Evolutionary conservation across 2,888 invertebrate species (phyloP).

Genomic region (Fissipunctia ypsillon): DNA sequence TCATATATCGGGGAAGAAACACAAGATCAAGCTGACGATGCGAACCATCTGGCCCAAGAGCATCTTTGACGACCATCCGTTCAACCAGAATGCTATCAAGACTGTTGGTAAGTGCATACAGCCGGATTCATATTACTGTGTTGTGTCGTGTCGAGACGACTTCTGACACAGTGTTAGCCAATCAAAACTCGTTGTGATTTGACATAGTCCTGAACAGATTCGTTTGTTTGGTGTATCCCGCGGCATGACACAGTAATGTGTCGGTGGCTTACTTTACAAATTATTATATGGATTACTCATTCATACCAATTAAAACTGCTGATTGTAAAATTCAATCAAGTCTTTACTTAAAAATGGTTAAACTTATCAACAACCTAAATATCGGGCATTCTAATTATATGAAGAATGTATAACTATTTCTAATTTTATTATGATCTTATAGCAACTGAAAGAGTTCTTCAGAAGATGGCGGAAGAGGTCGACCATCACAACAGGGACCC

Average conservation of each 20-base stretch:
- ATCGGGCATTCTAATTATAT: too few relatives aligned
- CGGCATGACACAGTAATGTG: too few relatives aligned
- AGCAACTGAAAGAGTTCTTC: slow-evolving; percentile 74
- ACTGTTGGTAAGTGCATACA: slow-evolving; percentile 37
- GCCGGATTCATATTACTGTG: too few relatives aligned
- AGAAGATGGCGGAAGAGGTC: slow-evolving; percentile 80
- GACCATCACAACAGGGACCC: slow-evolving; percentile 70
- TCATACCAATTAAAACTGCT: not conserved
- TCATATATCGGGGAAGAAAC: slow-evolving; percentile 88
- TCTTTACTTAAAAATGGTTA: not conserved
- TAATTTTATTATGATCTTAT: slow-evolving; percentile 35
- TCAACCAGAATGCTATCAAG: slow-evolving; percentile 37
- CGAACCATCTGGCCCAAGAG: slow-evolving; percentile 79
- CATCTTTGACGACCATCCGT: slow-evolving; percentile 83
- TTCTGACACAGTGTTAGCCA: too few relatives aligned
- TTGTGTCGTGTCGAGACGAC: too few relatives aligned
- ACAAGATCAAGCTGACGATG: slow-evolving; percentile 80
- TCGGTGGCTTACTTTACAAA: too few relatives aligned
- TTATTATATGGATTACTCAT: not conserved
- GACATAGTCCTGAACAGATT: too few relatives aligned
- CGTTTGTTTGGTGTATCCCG: too few relatives aligned
- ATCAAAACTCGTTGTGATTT: too few relatives aligned
- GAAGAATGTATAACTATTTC: not conserved
- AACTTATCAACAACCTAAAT: not conserved
- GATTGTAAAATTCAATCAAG: not conserved